Evolutionary conservation across 2,888 invertebrate species (phyloP).

Genomic region (Rutpela maculata): DNA sequence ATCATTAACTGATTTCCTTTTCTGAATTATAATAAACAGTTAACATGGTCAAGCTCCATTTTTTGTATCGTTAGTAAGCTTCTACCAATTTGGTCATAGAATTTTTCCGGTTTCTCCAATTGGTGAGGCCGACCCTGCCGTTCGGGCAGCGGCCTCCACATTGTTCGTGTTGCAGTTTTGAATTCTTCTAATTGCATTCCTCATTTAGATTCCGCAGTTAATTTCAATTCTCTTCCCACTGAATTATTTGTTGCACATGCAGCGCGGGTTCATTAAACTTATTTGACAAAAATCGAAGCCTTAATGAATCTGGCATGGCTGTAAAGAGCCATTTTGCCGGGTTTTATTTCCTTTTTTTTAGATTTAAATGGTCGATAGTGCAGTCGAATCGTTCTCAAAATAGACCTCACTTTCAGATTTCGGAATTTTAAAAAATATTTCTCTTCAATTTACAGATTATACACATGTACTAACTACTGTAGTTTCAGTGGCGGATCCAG

Average conservation of each 20-base stretch:
- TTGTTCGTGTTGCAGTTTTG: slow-evolving; percentile 39
- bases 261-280: background rate
- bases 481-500: too few relatives aligned
- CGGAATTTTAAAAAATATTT: too few relatives aligned
- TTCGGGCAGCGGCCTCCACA: slow-evolving; percentile 28
- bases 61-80: background rate
- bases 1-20: background rate
- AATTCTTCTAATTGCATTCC: slow-evolving; percentile 38
- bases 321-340: too few relatives aligned
- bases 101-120: slow-evolving; percentile 32
- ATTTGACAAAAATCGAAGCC: background rate
- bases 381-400: too few relatives aligned
- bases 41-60: background rate
- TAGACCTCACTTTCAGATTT: too few relatives aligned
- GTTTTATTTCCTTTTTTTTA: too few relatives aligned
- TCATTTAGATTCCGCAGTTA: slow-evolving; percentile 35
- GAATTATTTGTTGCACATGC: slow-evolving; percentile 2
- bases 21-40: slow-evolving; percentile 15
- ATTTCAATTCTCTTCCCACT: slow-evolving; percentile 32
- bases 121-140: slow-evolving; percentile 23
- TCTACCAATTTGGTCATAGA: slow-evolving; percentile 28
- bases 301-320: background rate
- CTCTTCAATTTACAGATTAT: too few relatives aligned
- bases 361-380: too few relatives aligned
- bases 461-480: too few relatives aligned